A percentile compares a stretch with the other conserved stretches of the same genome.
These are phyloP conservation scores for Cheilinus undulatus DNA, from an alignment of 2,113 vertebrate species.

Conservation along the genomic window DNA sequence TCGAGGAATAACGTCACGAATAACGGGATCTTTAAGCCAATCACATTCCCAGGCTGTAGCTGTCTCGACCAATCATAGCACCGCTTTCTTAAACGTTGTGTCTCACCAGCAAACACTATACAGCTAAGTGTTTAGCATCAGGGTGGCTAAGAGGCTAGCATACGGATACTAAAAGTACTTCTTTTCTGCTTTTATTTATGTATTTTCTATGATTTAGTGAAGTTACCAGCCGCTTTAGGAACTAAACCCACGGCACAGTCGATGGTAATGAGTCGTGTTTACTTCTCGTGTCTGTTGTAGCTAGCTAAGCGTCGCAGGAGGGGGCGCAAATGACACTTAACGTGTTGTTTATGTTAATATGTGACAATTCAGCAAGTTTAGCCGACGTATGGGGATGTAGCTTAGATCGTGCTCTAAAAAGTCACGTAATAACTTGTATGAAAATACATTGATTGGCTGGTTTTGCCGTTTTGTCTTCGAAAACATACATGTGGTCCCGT, in stretches of 20 bases:
- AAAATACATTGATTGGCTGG: background rate
- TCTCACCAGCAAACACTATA: constrained; percentile 21
- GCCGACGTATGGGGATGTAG: constrained; percentile 22
- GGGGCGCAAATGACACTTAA: constrained; percentile 52
- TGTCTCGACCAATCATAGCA: constrained; percentile 57
- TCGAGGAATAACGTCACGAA: constrained; percentile 7
- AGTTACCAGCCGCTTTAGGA: constrained; percentile 10
- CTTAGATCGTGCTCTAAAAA: background rate
- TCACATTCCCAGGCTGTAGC: constrained; percentile 23
- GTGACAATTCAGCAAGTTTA: constrained; percentile 6
- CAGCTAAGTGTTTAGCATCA: constrained; percentile 59
- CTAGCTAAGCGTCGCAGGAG: constrained; percentile 48
- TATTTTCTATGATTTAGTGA: constrained; percentile 12
- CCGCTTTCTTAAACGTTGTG: background rate
- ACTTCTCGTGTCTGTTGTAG: constrained; percentile 18
- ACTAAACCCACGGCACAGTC: constrained; percentile 9
- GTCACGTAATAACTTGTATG: background rate
- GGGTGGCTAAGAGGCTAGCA: constrained; percentile 37
- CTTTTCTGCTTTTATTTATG: background rate
- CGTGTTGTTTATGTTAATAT: constrained; percentile 51
- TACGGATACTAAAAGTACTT: background rate
- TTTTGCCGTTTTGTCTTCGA: background rate
- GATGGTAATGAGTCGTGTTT: constrained; percentile 64
- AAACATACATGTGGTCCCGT: background rate
- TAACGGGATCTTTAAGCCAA: constrained; percentile 71